phyloP scores from a whole-genome alignment of 2,113 vertebrate genomes.

The Nestor notabilis region DNA sequence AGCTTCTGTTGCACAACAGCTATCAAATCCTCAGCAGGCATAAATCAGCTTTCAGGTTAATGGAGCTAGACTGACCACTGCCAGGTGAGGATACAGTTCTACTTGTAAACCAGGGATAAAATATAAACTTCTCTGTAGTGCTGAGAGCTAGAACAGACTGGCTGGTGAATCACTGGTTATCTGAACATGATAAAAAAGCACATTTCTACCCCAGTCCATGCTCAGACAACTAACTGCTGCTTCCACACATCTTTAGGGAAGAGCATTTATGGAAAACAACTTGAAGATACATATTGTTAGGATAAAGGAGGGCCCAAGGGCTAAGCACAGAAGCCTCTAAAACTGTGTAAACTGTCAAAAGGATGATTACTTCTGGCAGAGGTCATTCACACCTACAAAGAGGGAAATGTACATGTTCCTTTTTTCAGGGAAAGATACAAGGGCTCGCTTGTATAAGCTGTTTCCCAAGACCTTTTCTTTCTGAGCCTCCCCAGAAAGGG shows the following conservation, averaged over 20 bases:
- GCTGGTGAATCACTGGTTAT: neutral
- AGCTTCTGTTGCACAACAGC: neutral
- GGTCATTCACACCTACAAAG: neutral
- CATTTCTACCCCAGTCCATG: neutral
- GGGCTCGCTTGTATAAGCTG: neutral
- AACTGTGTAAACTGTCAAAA: neutral
- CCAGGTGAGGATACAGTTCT: neutral
- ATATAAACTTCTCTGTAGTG: neutral
- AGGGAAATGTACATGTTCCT: neutral
- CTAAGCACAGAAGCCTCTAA: neutral
- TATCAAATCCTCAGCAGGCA: neutral
- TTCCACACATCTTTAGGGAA: neutral
- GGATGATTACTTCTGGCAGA: neutral
- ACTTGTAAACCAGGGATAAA: neutral
- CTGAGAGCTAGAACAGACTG: neutral
- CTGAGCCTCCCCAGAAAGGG: neutral
- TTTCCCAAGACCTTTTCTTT: neutral
- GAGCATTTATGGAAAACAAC: neutral
- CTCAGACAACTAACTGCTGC: neutral
- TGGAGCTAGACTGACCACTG: neutral
- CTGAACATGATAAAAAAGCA: neutral
- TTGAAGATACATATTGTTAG: neutral
- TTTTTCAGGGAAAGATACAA: neutral
- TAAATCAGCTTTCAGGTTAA: neutral
- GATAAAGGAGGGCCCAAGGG: neutral